Percentiles rank a stretch among this genome's conserved stretches.
These are phyloP conservation scores for Trichopoda pennipes DNA, from an alignment of 2,888 invertebrate species.

Conservation along the genomic window DNA sequence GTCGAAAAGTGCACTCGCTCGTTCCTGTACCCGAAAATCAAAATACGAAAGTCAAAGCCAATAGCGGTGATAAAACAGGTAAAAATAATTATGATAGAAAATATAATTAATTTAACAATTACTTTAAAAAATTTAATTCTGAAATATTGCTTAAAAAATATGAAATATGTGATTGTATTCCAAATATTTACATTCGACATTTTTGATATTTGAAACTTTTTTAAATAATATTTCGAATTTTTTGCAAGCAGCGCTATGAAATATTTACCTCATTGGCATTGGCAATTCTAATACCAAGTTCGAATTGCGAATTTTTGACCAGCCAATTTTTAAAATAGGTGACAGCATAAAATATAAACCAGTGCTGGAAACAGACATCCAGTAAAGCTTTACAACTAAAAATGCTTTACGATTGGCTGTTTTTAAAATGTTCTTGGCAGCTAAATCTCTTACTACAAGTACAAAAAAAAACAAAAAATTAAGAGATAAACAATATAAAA, in stretches of 20 bases:
- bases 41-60: too few species aligned
- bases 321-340: conserved; percentile 74
- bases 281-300: conserved; percentile 72
- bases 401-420: conserved; percentile 72
- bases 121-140: too few species aligned
- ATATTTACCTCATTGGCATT: conserved; percentile 77
- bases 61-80: too few species aligned
- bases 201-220: too few species aligned
- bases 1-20: too few species aligned
- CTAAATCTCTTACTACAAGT: conserved; percentile 63
- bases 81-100: too few species aligned
- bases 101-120: too few species aligned
- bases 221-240: not conserved
- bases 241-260: not conserved
- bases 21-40: too few species aligned
- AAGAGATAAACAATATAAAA: conserved; percentile 3
- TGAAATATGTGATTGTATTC: too few species aligned
- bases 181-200: too few species aligned
- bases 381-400: conserved; percentile 73
- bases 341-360: conserved; percentile 76
- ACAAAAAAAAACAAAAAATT: conserved; percentile 1
- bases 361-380: conserved; percentile 73
- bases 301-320: conserved; percentile 66
- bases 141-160: too few species aligned
- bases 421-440: conserved; percentile 68